Conservation (phyloP, 2,113 vertebrate species). For the Peucedramus taeniatus region DNA sequence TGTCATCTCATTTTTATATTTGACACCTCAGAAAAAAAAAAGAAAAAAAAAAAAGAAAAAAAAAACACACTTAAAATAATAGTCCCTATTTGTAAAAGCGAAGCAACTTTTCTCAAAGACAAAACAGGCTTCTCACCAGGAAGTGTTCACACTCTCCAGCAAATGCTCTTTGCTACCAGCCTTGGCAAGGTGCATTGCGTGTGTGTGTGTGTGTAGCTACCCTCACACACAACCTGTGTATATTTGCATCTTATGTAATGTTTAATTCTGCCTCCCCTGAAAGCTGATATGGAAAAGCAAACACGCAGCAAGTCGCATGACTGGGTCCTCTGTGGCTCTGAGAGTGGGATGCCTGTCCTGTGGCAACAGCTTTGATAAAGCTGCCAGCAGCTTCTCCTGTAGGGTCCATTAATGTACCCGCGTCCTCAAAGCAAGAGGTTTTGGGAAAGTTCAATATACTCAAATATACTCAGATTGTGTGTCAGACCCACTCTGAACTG, state of each 20-base stretch:
- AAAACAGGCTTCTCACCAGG: background rate
- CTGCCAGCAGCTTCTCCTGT: background rate
- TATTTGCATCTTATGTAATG: background rate
- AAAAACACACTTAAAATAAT: background rate
- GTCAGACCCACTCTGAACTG: background rate
- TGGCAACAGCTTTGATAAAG: background rate
- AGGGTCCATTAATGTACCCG: background rate
- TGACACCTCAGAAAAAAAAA: background rate
- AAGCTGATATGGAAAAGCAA: background rate
- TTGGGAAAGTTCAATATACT: background rate
- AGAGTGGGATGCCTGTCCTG: background rate
- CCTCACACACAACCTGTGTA: accelerated
- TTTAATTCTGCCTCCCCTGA: background rate
- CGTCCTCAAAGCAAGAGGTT: background rate
- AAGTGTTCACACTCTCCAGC: background rate
- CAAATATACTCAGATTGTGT: background rate
- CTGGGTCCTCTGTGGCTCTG: background rate
- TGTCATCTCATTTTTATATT: constrained; percentile 30
- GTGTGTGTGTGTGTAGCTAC: background rate
- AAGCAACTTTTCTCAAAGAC: constrained; percentile 4
- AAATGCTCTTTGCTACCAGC: background rate
- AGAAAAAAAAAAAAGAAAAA: too few relatives aligned
- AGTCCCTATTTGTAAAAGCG: background rate
- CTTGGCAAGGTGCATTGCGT: background rate
- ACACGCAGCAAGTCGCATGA: accelerated